Evolutionary conservation across 2,888 invertebrate species (phyloP).

Genomic region (Sphaerophoria rueppellii): DNA sequence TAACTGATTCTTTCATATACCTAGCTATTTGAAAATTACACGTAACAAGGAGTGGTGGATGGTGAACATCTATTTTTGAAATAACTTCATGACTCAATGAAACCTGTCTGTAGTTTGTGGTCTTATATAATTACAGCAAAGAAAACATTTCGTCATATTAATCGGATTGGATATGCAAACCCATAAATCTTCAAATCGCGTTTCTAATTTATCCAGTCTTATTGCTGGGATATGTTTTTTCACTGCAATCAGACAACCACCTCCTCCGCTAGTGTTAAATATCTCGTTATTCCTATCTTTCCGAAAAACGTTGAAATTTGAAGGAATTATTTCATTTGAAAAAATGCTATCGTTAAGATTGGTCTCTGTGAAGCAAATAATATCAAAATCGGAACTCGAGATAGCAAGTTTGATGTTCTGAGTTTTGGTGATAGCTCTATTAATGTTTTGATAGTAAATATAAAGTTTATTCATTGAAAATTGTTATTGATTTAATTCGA

Average conservation of each 20-base stretch:
- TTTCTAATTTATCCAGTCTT: conserved; percentile 9
- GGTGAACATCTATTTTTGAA: conserved; percentile 1
- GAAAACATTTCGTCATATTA: background rate
- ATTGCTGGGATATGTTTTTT: conserved; percentile 4
- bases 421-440: conserved; percentile 1
- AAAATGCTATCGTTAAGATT: background rate
- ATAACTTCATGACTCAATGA: conserved; percentile 1
- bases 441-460: conserved; percentile 2
- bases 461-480: conserved; percentile 6
- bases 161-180: background rate
- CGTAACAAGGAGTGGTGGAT: conserved; percentile 3
- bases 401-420: conserved; percentile 6
- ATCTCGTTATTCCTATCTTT: conserved; percentile 10
- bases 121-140: conserved; percentile 4
- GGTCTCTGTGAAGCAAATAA: conserved; percentile 7
- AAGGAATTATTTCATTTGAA: conserved; percentile 3
- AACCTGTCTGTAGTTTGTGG: conserved; percentile 1
- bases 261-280: background rate
- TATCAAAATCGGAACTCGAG: conserved; percentile 9
- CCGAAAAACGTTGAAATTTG: background rate
- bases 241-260: conserved; percentile 11
- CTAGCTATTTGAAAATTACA: conserved; percentile 1
- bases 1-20: background rate
- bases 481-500: conserved; percentile 4
- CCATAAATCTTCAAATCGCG: conserved; percentile 6